Base-by-base conservation (phyloP, 2,888 invertebrate genomes). In the Pogonocherus hispidulus region DNA sequence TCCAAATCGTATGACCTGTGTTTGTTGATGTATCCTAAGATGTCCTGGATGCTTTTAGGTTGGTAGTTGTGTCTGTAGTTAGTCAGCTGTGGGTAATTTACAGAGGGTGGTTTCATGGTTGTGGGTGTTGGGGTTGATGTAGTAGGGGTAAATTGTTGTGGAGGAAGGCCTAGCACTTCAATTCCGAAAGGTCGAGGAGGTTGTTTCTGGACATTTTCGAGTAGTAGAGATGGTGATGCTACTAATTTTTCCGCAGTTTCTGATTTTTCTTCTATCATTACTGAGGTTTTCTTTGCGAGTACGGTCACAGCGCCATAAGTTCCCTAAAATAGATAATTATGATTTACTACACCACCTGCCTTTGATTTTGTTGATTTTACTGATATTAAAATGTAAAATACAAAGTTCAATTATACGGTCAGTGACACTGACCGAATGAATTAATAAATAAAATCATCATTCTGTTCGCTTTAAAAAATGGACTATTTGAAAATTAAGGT, bases 31-130 rank as follows among this genome's bases (percentile, higher is more conserved):
- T 78, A 78, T n/a, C 77, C 75, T 27, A 84, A 77, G 22, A 83
- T 80, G 23, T 84, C 84, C 67, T 83, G 84, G 8, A 85, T 84
- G 67, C 80, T 85, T 57, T 78, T 78, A 0, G 83, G 83, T 37
- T 77, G 81, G 55, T 77, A 75, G 16, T 69, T 60, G 49, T 75
- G 63, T 20, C 72, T 63, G 57, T 78, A 70, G 51, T 72, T 62
- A 9, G 66, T 68, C 1, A 77, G 22, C 56, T 79, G 78, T 11
- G 77, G 76, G 65, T 77, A 79, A 56, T 67, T 72, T n/a, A 72
- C 57, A 22, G 76, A 76, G 56, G 78, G 76, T 27, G 71, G 69
- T 66, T 69, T 75, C 59, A 75, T 65, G 23, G 74, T 62, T 9
- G 66, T 55, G 22, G 41, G 63, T 19, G 66, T 20, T 65, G 41